Conservation (phyloP, 2,113 vertebrate species). For the Megaptera novaeangliae region DNA sequence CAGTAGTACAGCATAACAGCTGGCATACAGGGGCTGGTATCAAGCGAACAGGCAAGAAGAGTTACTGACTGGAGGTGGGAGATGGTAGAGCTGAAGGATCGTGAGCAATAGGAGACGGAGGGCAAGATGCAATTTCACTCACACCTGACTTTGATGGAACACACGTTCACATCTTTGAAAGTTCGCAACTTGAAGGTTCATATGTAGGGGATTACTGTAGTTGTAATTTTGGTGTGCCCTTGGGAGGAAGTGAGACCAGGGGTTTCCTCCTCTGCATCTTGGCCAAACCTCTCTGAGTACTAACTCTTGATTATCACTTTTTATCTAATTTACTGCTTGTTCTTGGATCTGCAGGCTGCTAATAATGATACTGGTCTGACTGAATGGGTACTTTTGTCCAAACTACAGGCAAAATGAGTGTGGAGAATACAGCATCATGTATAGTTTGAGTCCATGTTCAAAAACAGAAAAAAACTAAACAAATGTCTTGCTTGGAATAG, state of each 20-base stretch:
- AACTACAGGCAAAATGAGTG: not conserved
- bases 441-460: not conserved
- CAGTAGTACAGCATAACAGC: too few relatives aligned
- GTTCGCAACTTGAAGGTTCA: too few relatives aligned
- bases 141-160: too few relatives aligned
- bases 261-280: not conserved
- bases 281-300: not conserved
- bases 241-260: not conserved
- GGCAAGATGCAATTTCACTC: too few relatives aligned
- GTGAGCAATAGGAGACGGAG: too few relatives aligned
- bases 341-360: not conserved
- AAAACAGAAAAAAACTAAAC: not conserved
- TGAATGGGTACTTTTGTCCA: not conserved
- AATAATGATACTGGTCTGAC: not conserved
- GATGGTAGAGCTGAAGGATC: too few relatives aligned
- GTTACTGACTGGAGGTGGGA: too few relatives aligned
- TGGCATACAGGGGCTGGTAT: too few relatives aligned
- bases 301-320: not conserved
- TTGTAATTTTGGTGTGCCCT: not conserved
- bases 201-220: too few relatives aligned
- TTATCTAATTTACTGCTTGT: not conserved
- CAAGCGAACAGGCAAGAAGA: too few relatives aligned
- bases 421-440: not conserved
- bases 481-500: not conserved
- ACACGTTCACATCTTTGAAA: too few relatives aligned